Base-by-base conservation (phyloP, 2,888 invertebrate species). In the Lycaena phlaeas region DNA sequence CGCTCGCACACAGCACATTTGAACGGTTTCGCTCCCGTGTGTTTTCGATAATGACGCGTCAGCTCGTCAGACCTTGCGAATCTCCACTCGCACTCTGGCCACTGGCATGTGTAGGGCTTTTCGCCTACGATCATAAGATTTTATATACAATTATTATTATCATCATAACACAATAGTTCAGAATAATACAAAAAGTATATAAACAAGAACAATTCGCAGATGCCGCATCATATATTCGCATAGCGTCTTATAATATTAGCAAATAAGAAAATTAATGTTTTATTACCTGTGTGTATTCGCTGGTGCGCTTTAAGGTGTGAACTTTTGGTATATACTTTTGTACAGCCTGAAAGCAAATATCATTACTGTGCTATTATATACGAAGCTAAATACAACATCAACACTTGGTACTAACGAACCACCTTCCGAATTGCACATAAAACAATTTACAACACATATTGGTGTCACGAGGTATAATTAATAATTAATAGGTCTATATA, bases 51-150 rank as follows among this genome's bases (percentile, higher is more conserved):
- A 75, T 97, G 97, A 56, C 97, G 92, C 44, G 97, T 97, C 68
- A 97, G 85, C 85, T 97, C 97, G 84, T 97, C 97, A 31, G 96
- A 96, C 46, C 97, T 88, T 42, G 97, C 97, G 74, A 97, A 97
- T 63, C 97, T 88, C 97, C 97, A 98, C 68, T 96, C 96, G 84
- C 97, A 98, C 66, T 97, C 97, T 36, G 96, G 95, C 97, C 97
- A 97, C 69, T 95, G 95, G 84, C 97, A 97, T 68, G 95, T 94
- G 85, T 97, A 98, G 52, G 97, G 97, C 81, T 98, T 98, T 79
- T 98, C 97, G 57, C 97, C 97, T 96, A 87, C 6, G 86, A n/a
- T n/a, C n/a, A n/a, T n/a, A n/a, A n/a, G n/a, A n/a, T 3, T 6
- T 9, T 2, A 34, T 22, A 17, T 18, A 31, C 10, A 17, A n/a